These are phyloP conservation scores for Pseudomyrmex gracilis DNA, from an alignment of 1,140 invertebrate genomes.

Conservation along the genomic window DNA sequence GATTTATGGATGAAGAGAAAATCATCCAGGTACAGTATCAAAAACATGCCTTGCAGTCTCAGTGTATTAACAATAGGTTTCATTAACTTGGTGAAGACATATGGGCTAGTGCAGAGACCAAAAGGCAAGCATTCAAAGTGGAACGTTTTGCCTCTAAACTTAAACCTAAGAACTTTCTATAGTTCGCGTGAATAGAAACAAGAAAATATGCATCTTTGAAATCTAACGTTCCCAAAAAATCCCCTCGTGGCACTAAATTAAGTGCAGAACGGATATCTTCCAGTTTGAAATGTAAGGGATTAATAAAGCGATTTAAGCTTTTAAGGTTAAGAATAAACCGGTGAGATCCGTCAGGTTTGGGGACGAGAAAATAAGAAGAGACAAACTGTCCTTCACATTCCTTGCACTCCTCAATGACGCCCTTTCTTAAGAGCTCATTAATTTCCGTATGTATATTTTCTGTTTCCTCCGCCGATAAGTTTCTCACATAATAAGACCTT, in stretches of 20 bases:
- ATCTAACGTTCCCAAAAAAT: not conserved
- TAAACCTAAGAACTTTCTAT: slow-evolving; percentile 28
- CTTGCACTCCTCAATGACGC: not conserved
- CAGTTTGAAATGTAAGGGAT: not conserved
- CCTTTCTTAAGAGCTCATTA: not conserved
- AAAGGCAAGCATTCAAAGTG: slow-evolving; percentile 25
- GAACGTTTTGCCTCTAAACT: not conserved
- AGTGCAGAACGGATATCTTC: too few relatives aligned
- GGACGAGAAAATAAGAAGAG: slow-evolving; percentile 4
- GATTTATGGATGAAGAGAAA: too few relatives aligned
- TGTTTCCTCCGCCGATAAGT: not conserved
- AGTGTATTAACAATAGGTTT: not conserved
- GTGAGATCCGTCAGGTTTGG: slow-evolving; percentile 5
- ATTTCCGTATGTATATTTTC: not conserved
- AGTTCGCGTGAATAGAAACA: not conserved
- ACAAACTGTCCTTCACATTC: not conserved
- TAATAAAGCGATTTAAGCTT: slow-evolving; percentile 13
- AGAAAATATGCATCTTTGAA: slow-evolving; percentile 35
- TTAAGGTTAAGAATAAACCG: slow-evolving; percentile 22
- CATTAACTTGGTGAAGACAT: slow-evolving; percentile 30
- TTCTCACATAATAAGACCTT: not conserved
- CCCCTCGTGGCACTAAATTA: too few relatives aligned
- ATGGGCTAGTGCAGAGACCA: not conserved
- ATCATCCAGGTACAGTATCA: too few relatives aligned
- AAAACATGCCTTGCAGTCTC: not conserved